These are phyloP conservation scores for Lepilemur septentrionalis DNA, from an alignment of 2,797 vertebrate species.

Conservation along the genomic window DNA sequence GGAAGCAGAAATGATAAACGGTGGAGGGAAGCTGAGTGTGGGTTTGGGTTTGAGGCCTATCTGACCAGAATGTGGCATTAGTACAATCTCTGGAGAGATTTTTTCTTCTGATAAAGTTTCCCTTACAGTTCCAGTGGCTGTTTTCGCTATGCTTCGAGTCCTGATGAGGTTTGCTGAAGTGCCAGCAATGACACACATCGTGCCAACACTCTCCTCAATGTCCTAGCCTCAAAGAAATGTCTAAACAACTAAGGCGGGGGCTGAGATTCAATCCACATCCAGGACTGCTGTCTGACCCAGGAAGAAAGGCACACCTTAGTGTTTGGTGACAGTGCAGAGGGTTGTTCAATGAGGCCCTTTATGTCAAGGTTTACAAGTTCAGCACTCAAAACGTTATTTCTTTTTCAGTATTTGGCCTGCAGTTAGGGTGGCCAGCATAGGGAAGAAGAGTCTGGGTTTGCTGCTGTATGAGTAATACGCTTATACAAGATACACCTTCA, in stretches of 20 bases:
- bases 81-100: conserved; percentile 45
- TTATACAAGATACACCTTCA: conserved; percentile 57
- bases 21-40: neutral
- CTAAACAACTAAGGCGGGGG: conserved; percentile 23
- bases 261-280: conserved; percentile 42
- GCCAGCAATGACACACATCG: conserved; percentile 51
- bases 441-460: conserved; percentile 46
- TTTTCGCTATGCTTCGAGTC: neutral
- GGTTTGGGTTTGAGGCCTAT: conserved; percentile 47
- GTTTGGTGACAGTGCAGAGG: conserved; percentile 48
- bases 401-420: conserved; percentile 45
- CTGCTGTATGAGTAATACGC: conserved; percentile 40
- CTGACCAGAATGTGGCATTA: conserved; percentile 29
- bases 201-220: conserved; percentile 35
- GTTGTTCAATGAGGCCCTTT: conserved; percentile 37
- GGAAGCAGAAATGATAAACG: conserved; percentile 55
- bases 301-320: conserved; percentile 56
- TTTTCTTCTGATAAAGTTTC: conserved; percentile 66
- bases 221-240: conserved; percentile 44
- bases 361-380: conserved; percentile 45
- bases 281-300: conserved; percentile 4
- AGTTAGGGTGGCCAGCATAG: conserved; percentile 54
- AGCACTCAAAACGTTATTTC: conserved; percentile 45
- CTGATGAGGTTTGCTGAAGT: conserved; percentile 63
- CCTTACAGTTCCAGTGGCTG: conserved; percentile 41